Conservation (phyloP, 92 coral and sea anemone genomes). For the Porites divaricata region DNA sequence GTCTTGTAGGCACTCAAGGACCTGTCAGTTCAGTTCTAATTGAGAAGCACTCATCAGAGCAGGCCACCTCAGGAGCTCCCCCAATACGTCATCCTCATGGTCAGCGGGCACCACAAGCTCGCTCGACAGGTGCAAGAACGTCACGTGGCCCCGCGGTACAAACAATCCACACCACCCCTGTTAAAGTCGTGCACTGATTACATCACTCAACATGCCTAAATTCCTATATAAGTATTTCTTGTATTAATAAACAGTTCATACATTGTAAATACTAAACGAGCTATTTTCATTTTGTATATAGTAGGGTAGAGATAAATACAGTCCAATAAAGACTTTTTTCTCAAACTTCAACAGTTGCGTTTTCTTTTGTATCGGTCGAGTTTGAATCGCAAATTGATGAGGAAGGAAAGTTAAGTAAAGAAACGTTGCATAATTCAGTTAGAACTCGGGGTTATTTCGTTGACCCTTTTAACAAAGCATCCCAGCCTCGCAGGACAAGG, state of each 20-base stretch:
- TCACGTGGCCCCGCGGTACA: conserved; percentile 76
- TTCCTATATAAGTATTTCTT: too few species aligned
- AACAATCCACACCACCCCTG: conserved; percentile 91
- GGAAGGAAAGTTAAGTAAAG: too few species aligned
- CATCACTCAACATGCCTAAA: too few species aligned
- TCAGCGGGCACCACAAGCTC: conserved; percentile 64
- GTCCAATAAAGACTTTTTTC: neutral
- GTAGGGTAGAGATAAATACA: neutral
- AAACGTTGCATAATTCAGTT: too few species aligned
- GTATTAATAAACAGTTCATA: neutral
- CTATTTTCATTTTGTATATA: neutral
- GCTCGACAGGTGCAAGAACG: conserved; percentile 62
- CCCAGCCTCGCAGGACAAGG: too few species aligned
- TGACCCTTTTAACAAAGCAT: too few species aligned
- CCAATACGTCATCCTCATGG: conserved; percentile 61
- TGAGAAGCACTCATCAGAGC: conserved; percentile 84
- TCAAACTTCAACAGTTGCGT: neutral
- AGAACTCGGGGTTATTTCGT: too few species aligned
- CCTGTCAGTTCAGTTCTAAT: conserved; percentile 95
- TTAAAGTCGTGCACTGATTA: conserved; percentile 91
- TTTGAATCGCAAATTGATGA: too few species aligned
- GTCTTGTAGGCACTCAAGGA: conserved; percentile 91
- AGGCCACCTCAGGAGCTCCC: conserved; percentile 60
- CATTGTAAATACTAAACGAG: neutral
- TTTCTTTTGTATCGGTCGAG: too few species aligned